Base-by-base conservation (phyloP, 53 echinoderm and acorn worm genomes). In the Zoroaster sp. region DNA sequence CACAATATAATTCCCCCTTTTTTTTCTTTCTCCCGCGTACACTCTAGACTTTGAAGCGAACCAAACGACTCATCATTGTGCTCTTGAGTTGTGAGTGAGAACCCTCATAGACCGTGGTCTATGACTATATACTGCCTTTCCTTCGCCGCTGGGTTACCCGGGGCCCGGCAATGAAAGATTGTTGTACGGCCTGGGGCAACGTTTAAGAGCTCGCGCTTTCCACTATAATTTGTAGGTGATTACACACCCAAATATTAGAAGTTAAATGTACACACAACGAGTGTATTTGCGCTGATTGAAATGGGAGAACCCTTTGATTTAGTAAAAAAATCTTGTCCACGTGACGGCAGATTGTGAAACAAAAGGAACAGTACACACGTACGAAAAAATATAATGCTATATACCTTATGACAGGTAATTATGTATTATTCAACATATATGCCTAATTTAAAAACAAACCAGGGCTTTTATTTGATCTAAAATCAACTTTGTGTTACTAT, bases 171-270 rank as follows among this genome's bases (percentile, higher is more conserved):
- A 76, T 76, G 40, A 40, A 66, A 81, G 81, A 81, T 81, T 81
- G 81, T 23, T 81, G 81, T 81, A 81, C 66, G 81, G 67, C 81
- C 81, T 66, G 42, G 42, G 81, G 81, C 81, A 81, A 81, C 81
- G 81, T 81, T 81, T 81, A 81, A 81, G 81, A 54, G 81, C 81
- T 66, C 67, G 66, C 81, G 81, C 67, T 67, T 81, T 42, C 81
- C 81, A 65, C 66, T 81, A 81, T 81, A 67, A 81, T 81, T 81
- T 81, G 81, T 81, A 23, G 67, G 81, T 81, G 81, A 81, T 81
- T 81, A 81, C 81, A 81, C 66, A 66, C 81, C 81, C 81, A 81
- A 81, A 81, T 81, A 81, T 81, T 81, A 75, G 75, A 33, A 75
- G 45, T 75, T 75, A 42, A 81, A 44, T 81, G 81, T 66, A 81